Evolutionary conservation across 37 sponge, comb jelly and placozoan genomes (phyloP).

Genomic region (Haliclona indistincta): DNA sequence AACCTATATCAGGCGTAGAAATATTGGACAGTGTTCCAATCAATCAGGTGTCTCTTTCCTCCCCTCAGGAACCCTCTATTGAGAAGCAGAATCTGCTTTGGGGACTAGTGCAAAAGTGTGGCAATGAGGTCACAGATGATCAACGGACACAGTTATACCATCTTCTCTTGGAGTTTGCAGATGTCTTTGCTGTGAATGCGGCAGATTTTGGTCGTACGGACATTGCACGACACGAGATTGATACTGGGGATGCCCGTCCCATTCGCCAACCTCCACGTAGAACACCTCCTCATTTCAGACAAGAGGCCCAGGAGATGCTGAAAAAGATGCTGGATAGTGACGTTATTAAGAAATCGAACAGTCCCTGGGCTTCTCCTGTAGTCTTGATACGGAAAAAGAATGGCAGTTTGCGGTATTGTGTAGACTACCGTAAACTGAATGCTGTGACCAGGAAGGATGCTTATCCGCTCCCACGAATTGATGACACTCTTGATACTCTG

Average conservation of each 20-base stretch:
- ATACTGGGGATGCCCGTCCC: slow-evolving; percentile 29
- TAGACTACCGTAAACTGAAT: slow-evolving; percentile 30
- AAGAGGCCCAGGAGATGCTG: too few species aligned
- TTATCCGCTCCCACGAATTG: slow-evolving; percentile 28
- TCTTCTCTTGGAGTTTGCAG: slow-evolving; percentile 9
- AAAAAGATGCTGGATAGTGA: too few species aligned
- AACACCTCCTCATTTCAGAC: slow-evolving; percentile 11
- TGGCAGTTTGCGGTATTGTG: slow-evolving; percentile 18
- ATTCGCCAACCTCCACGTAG: slow-evolving; percentile 45
- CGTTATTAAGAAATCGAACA: slow-evolving; percentile 11
- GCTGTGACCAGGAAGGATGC: slow-evolving; percentile 32
- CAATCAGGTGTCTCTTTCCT: too few species aligned
- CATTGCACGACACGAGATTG: slow-evolving; percentile 7
- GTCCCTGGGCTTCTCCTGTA: slow-evolving; percentile 33
- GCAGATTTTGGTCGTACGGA: slow-evolving; percentile 8
- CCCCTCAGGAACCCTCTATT: not conserved
- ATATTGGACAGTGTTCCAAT: too few species aligned
- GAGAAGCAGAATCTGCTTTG: not conserved
- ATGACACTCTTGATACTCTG: slow-evolving; percentile 22
- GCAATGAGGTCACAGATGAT: not conserved
- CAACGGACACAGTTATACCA: slow-evolving; percentile 6
- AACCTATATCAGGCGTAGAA: too few species aligned
- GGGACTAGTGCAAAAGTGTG: not conserved
- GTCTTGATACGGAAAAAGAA: slow-evolving; percentile 27
- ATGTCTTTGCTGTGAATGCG: slow-evolving; percentile 10